phyloP scores from a whole-genome alignment of 2,888 invertebrate genomes.

The Spilosoma lubricipeda region DNA sequence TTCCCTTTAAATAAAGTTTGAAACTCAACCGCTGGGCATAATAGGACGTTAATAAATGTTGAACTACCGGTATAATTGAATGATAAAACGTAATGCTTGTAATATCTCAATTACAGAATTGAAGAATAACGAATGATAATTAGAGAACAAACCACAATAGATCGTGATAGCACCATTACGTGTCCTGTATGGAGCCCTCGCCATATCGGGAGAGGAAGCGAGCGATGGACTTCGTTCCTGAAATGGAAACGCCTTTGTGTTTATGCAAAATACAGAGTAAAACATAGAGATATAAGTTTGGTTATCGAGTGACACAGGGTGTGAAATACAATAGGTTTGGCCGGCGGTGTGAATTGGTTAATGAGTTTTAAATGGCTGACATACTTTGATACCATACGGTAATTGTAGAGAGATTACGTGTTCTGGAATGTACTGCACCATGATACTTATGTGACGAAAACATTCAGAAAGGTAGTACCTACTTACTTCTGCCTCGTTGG shows the following conservation, averaged over 20 bases:
- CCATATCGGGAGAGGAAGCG: slow-evolving; percentile 67
- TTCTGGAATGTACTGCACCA: not conserved
- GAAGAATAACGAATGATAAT: slow-evolving; percentile 32
- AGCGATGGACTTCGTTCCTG: slow-evolving; percentile 53
- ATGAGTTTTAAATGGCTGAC: slow-evolving; percentile 16
- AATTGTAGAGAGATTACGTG: not conserved
- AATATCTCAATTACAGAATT: slow-evolving; percentile 30
- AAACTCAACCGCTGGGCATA: not conserved
- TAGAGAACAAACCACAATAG: slow-evolving; percentile 60
- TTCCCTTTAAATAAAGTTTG: too few relatives aligned
- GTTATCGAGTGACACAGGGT: slow-evolving; percentile 12
- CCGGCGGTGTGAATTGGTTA: slow-evolving; percentile 19
- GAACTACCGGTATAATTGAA: not conserved
- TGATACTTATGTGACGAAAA: not conserved
- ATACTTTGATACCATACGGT: not conserved
- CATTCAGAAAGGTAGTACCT: too few relatives aligned
- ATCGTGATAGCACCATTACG: slow-evolving; percentile 53
- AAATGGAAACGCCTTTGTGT: slow-evolving; percentile 66
- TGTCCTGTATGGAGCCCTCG: slow-evolving; percentile 44
- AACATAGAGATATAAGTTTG: slow-evolving; percentile 42
- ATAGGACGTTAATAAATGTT: not conserved
- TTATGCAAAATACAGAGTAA: slow-evolving; percentile 54
- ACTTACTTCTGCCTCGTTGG: too few relatives aligned
- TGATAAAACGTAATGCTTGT: slow-evolving; percentile 16
- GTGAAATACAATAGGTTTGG: slow-evolving; percentile 26